Evolutionary conservation across 2,888 invertebrate genomes (phyloP).

Genomic region (Eupithecia tripunctaria): DNA sequence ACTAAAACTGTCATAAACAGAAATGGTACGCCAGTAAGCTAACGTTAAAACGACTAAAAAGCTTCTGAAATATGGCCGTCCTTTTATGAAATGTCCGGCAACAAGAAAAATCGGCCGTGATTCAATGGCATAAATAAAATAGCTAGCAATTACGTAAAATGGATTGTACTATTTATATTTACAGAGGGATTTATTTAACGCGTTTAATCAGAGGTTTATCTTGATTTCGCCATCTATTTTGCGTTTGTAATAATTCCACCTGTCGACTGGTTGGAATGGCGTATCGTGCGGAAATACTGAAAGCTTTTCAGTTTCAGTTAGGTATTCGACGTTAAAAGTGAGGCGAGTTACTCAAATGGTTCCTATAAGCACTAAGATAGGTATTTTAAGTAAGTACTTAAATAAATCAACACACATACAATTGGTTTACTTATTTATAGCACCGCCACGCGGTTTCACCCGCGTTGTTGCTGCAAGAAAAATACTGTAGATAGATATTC

Average conservation of each 20-base stretch:
- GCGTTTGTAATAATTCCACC: slow-evolving; percentile 56
- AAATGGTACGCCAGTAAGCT: slow-evolving; percentile 22
- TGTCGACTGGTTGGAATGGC: slow-evolving; percentile 52
- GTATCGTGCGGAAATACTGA: slow-evolving; percentile 42
- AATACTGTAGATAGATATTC: too few species aligned
- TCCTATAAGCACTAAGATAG: too few species aligned
- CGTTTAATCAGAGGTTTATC: slow-evolving; percentile 58
- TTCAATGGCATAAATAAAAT: slow-evolving; percentile 47
- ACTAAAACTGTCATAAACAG: slow-evolving; percentile 31
- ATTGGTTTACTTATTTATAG: too few species aligned
- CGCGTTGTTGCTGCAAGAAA: too few species aligned
- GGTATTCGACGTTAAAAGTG: neutral
- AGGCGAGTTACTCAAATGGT: too few species aligned
- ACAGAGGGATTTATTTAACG: slow-evolving; percentile 51
- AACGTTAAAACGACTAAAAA: slow-evolving; percentile 38
- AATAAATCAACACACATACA: too few species aligned
- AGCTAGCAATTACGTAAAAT: slow-evolving; percentile 45
- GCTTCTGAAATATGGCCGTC: slow-evolving; percentile 40
- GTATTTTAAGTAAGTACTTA: too few species aligned
- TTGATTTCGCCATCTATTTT: slow-evolving; percentile 50
- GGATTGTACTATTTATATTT: slow-evolving; percentile 46
- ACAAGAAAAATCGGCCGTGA: slow-evolving; percentile 44
- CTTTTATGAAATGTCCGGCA: slow-evolving; percentile 40
- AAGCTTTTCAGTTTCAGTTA: slow-evolving; percentile 5
- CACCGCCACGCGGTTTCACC: too few species aligned